Evolutionary conservation across 2,797 vertebrate genomes (phyloP).

Genomic region (Hipposideros larvatus): DNA sequence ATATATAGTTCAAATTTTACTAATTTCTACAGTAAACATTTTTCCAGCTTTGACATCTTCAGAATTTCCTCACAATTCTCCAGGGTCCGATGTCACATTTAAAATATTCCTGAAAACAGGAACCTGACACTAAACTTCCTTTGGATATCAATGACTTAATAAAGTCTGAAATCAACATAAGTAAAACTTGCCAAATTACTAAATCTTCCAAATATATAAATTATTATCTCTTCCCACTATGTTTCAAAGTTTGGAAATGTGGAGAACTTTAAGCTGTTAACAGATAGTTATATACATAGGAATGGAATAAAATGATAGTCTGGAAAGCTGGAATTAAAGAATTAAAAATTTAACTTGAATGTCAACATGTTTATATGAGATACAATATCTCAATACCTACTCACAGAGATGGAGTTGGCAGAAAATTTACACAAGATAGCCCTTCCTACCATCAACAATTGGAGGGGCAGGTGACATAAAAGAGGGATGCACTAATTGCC

Average conservation of each 20-base stretch:
- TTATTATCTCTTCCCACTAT: neutral
- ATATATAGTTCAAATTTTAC: neutral
- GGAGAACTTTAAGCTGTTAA: neutral
- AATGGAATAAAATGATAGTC: neutral
- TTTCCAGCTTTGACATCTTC: neutral
- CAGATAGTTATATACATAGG: neutral
- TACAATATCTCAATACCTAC: neutral
- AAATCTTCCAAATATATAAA: neutral
- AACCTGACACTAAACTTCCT: neutral
- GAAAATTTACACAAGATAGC: neutral
- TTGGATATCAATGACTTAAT: neutral
- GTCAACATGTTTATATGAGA: neutral
- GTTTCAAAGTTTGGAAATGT: neutral
- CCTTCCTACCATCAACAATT: neutral
- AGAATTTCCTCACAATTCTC: neutral
- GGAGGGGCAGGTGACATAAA: neutral
- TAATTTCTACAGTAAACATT: neutral
- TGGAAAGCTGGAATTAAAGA: neutral
- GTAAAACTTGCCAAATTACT: neutral
- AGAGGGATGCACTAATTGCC: neutral
- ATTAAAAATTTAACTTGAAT: neutral
- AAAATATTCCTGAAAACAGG: constrained; percentile 4
- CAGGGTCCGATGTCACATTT: neutral
- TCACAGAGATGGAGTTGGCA: neutral
- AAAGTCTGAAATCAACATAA: neutral